Evolutionary conservation across 1,140 invertebrate genomes (phyloP).

Genomic region (Drusus annulatus): DNA sequence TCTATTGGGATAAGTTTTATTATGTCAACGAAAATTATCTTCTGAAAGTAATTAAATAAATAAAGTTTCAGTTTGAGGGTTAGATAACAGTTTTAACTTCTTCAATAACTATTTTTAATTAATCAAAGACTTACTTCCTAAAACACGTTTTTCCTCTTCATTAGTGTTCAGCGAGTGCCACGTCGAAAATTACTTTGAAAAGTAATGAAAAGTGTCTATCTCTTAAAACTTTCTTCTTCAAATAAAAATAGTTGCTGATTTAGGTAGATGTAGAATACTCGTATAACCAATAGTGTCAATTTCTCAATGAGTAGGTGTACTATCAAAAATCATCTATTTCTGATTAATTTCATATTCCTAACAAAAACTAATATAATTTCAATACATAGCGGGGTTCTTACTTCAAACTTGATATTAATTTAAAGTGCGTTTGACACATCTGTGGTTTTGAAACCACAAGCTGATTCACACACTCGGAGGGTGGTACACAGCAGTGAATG

Average conservation of each 20-base stretch:
- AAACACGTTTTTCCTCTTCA: neutral
- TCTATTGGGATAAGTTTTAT: too few relatives aligned
- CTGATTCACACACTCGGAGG: too few relatives aligned
- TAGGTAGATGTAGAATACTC: too few relatives aligned
- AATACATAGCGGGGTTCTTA: too few relatives aligned
- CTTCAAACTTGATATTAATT: too few relatives aligned
- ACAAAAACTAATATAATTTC: neutral
- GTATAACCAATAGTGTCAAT: constrained; percentile 9
- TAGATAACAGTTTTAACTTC: neutral
- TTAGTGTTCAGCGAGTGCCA: constrained; percentile 33
- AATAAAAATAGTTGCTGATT: too few relatives aligned
- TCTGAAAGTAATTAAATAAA: too few relatives aligned
- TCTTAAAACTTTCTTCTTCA: neutral
- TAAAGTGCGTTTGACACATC: too few relatives aligned
- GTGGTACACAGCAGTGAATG: neutral
- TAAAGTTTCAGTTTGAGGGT: too few relatives aligned
- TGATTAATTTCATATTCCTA: neutral
- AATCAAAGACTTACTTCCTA: neutral
- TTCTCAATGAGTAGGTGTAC: neutral
- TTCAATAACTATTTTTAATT: neutral
- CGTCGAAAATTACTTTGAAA: constrained; percentile 8
- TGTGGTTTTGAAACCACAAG: too few relatives aligned
- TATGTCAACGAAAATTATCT: too few relatives aligned
- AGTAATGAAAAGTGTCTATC: neutral
- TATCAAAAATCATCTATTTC: neutral